Evolutionary conservation across 2,797 vertebrate genomes (phyloP), one percentile per base, ranked within the genome.

Genomic region (Anabacerthia variegaticeps): DNA sequence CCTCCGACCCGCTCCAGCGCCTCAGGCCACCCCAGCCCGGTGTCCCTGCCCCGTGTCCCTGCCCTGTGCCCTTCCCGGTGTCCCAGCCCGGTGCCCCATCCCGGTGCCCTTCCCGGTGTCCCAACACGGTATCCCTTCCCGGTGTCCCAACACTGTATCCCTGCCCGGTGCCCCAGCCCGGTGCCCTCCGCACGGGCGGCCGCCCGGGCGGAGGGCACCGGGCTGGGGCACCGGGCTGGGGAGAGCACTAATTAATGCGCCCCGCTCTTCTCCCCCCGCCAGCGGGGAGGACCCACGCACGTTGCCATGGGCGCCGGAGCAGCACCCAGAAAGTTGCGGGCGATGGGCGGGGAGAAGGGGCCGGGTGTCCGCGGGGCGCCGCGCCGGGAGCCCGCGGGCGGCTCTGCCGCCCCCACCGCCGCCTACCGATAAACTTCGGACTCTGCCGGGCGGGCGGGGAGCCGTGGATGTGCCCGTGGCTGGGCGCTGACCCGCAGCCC

Each of bases 241-340:
- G 39, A 39, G 39, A 15, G 39, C 14, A 15, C 39, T 39, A 39
- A 39, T 39, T 39, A 39, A 14, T 39, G 39, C 39, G 14, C 39
- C 39, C 13, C 39, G 39, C 39, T 39, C 21, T 39, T 39, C 39
- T 39, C 39, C 39, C 39, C 39, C 39, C 39, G 39, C 14, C 39
- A 14, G 39, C 39, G 39, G 39, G 39, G 39, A 39, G 39, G 39
- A 15, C 39, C 39, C 39, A 39, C 14, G 95, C 95, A 96, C 94
- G 75, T 92, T 91, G 88, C 85, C 59, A 92, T 52, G 80, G 76
- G 79, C 49, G 71, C 84, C 24, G 12, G 32, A 41, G 92, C 80
- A 97, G 95, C 80, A 32, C 88, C 85, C 95, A 85, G 94, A 97
- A 98, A 98, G 98, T 98, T 98, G 86, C 78, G 54, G 74, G 85